These are phyloP conservation scores for Limulus polyphemus DNA, from an alignment of 2,888 invertebrate genomes.

Conservation along the genomic window DNA sequence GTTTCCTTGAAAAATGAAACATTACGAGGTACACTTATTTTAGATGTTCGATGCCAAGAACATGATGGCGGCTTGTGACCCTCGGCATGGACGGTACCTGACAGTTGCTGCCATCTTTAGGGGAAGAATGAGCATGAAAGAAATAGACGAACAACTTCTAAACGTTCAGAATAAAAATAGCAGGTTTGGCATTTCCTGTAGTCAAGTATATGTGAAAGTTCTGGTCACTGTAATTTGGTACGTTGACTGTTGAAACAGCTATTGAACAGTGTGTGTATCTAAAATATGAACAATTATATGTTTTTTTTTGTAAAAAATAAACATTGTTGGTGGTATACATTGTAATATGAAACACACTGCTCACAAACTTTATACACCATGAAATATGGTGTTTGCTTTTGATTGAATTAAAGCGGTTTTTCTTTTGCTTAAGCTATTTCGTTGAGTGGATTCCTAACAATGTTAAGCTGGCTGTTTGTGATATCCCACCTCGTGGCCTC, in stretches of 20 bases:
- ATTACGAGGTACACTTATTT: neutral
- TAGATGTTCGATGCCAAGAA: slow-evolving; percentile 44
- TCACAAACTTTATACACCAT: too few relatives aligned
- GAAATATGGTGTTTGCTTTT: too few relatives aligned
- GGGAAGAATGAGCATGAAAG: slow-evolving; percentile 45
- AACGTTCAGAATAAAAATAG: slow-evolving; percentile 45
- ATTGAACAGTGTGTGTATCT: too few relatives aligned
- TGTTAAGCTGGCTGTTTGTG: slow-evolving; percentile 45
- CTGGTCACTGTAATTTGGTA: too few relatives aligned
- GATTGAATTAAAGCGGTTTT: neutral
- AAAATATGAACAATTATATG: too few relatives aligned
- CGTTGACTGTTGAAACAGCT: too few relatives aligned
- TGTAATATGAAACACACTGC: too few relatives aligned
- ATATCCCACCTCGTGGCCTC: slow-evolving; percentile 44
- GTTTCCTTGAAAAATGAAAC: too few relatives aligned
- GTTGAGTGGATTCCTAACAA: slow-evolving; percentile 42
- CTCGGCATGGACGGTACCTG: slow-evolving; percentile 41
- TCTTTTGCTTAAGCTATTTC: slow-evolving; percentile 38
- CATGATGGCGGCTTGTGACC: slow-evolving; percentile 47
- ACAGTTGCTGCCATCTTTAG: slow-evolving; percentile 43
- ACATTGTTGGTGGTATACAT: too few relatives aligned
- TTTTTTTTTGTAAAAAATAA: too few relatives aligned
- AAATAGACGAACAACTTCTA: slow-evolving; percentile 45
- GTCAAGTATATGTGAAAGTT: too few relatives aligned
- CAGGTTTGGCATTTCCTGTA: slow-evolving; percentile 21